Conservation (phyloP, 2,113 vertebrate genomes). For the Pongo abelii region DNA sequence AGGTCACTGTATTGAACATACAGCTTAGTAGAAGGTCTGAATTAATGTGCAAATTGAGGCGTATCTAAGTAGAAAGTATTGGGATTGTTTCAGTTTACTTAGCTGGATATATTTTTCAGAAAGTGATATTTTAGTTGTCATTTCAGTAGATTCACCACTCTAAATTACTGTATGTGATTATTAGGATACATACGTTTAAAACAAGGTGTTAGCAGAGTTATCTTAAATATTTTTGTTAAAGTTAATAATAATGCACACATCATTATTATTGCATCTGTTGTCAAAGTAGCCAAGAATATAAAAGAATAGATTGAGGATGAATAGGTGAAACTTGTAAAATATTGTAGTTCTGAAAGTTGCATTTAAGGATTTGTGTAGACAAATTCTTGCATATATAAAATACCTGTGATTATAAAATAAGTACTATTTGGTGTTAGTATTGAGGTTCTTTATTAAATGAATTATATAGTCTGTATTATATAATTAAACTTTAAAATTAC, state of each 20-base stretch:
- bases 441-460: not conserved
- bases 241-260: not conserved
- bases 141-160: not conserved
- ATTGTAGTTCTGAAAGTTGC: not conserved
- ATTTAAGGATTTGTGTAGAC: not conserved
- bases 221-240: conserved; percentile 14
- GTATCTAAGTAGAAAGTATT: conserved; percentile 8
- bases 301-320: not conserved
- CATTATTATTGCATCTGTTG: not conserved
- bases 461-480: not conserved
- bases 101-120: not conserved
- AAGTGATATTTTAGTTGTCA: not conserved
- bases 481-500: conserved; percentile 4
- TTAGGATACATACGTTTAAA: conserved; percentile 9
- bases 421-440: conserved; percentile 12
- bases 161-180: not conserved
- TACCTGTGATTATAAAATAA: not conserved
- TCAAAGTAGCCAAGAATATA: conserved; percentile 19
- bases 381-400: not conserved
- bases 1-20: not conserved
- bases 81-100: not conserved
- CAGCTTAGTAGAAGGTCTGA: not conserved
- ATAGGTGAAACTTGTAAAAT: not conserved
- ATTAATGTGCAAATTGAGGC: not conserved
- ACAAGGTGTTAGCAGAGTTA: not conserved